A percentile compares a stretch with the other conserved stretches of the same genome.
These are phyloP conservation scores for Spongilla lacustris DNA, from an alignment of 37 sponge, comb jelly and placozoan species.

Conservation along the genomic window DNA sequence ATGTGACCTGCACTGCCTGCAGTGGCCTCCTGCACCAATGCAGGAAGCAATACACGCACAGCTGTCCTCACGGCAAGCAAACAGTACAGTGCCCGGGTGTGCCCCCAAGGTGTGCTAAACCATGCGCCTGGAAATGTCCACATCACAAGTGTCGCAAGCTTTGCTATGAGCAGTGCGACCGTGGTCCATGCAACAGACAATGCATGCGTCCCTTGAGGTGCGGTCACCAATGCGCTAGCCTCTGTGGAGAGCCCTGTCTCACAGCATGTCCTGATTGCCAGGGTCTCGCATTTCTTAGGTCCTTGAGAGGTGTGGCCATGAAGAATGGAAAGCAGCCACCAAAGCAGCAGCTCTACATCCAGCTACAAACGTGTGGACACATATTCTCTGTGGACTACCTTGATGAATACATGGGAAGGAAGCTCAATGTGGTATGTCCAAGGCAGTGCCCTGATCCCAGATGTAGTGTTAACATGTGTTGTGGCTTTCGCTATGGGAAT, in stretches of 20 bases:
- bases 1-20: slow-evolving; percentile 12
- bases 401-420: slow-evolving; percentile 11
- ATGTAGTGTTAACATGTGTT: slow-evolving; percentile 8
- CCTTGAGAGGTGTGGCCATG: not conserved
- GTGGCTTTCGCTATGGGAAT: slow-evolving; percentile 48
- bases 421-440: slow-evolving; percentile 11
- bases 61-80: slow-evolving; percentile 15
- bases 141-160: slow-evolving; percentile 43
- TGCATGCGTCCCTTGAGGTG: slow-evolving; percentile 55
- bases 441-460: slow-evolving; percentile 25
- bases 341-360: slow-evolving; percentile 3
- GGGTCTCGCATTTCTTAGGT: slow-evolving; percentile 10
- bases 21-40: not conserved
- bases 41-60: not conserved
- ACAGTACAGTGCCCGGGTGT: not conserved
- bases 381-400: slow-evolving; percentile 43
- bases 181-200: slow-evolving; percentile 48
- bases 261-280: slow-evolving; percentile 58
- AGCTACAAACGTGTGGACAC: slow-evolving; percentile 47
- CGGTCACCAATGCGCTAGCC: slow-evolving; percentile 68
- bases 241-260: slow-evolving; percentile 83
- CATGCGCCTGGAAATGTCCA: slow-evolving; percentile 47
- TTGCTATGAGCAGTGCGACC: slow-evolving; percentile 67
- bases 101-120: slow-evolving; percentile 9
- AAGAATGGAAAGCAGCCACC: not conserved